Percentiles rank a stretch among this genome's conserved stretches.
These are phyloP conservation scores for Drosophila parthenogenetica DNA, from an alignment of 2,888 invertebrate genomes.

Conservation along the genomic window DNA sequence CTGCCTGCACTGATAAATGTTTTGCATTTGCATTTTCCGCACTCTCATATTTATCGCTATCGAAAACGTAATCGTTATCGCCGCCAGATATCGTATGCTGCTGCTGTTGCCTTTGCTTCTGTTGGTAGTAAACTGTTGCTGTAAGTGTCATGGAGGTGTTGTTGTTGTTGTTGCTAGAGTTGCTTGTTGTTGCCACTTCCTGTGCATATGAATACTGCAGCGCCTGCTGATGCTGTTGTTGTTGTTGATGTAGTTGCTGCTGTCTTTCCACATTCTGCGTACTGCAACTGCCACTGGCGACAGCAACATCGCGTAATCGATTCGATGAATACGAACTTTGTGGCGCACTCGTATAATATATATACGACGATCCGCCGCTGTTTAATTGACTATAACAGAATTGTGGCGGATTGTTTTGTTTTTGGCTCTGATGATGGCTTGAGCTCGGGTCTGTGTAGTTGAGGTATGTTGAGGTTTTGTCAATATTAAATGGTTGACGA, in stretches of 20 bases:
- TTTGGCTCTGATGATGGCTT: background rate
- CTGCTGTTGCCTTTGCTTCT: slow-evolving; percentile 50
- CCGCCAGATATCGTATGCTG: slow-evolving; percentile 26
- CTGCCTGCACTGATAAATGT: slow-evolving; percentile 75
- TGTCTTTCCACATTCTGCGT: slow-evolving; percentile 28
- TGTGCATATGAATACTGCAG: slow-evolving; percentile 4
- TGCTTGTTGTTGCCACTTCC: slow-evolving; percentile 30
- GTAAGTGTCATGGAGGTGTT: slow-evolving; percentile 64
- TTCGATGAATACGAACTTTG: slow-evolving; percentile 74
- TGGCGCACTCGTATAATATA: slow-evolving; percentile 63
- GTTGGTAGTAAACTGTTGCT: slow-evolving; percentile 73
- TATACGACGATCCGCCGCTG: slow-evolving; percentile 43
- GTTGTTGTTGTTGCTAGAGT: slow-evolving; percentile 25
- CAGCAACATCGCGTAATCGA: slow-evolving; percentile 58
- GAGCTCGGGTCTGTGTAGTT: slow-evolving; percentile 17
- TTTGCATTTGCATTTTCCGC: slow-evolving; percentile 56
- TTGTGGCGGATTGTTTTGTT: slow-evolving; percentile 11
- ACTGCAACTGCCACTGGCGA: slow-evolving; percentile 18
- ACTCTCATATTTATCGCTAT: slow-evolving; percentile 55
- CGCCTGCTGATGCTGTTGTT: slow-evolving; percentile 33
- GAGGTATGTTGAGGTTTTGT: slow-evolving; percentile 20
- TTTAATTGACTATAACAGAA: slow-evolving; percentile 32
- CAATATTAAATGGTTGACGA: slow-evolving; percentile 11
- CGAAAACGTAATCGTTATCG: slow-evolving; percentile 16
- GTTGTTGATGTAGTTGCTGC: slow-evolving; percentile 29